Evolutionary conservation across 1,140 invertebrate genomes (phyloP).

Genomic region (Pogonomyrmex californicus): DNA sequence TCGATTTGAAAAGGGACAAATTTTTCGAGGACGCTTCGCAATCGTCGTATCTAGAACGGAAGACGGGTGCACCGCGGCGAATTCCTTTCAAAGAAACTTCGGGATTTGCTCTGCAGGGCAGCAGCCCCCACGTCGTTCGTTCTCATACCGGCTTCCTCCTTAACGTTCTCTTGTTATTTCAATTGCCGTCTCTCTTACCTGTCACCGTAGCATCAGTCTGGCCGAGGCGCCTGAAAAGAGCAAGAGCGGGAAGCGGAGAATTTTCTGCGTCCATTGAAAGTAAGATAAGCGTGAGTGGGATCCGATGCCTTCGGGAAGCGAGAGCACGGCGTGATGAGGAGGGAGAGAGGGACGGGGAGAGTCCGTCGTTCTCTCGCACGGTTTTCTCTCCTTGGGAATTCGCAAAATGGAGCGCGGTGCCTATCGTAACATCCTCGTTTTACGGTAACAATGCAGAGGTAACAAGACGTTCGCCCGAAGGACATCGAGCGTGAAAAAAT

Average conservation of each 20-base stretch:
- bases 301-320: slow-evolving; percentile 41
- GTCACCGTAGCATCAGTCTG: slow-evolving; percentile 71
- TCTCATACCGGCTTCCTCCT: slow-evolving; percentile 64
- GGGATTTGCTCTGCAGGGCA: slow-evolving; percentile 28
- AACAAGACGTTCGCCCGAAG: slow-evolving; percentile 68
- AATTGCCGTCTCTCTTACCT: slow-evolving; percentile 75
- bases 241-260: slow-evolving; percentile 59
- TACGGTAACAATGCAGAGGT: slow-evolving; percentile 69
- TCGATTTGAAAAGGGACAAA: slow-evolving; percentile 67
- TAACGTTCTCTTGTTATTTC: slow-evolving; percentile 73
- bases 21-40: slow-evolving; percentile 66
- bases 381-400: slow-evolving; percentile 44
- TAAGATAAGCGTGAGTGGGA: slow-evolving; percentile 72
- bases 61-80: slow-evolving; percentile 60
- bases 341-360: neutral
- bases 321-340: neutral
- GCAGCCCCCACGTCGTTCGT: neutral
- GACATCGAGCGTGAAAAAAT: slow-evolving; percentile 65
- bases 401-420: slow-evolving; percentile 59
- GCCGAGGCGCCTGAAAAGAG: slow-evolving; percentile 67
- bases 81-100: slow-evolving; percentile 71
- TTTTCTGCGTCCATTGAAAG: slow-evolving; percentile 69
- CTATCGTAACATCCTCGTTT: slow-evolving; percentile 76
- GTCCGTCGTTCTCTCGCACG: slow-evolving; percentile 13
- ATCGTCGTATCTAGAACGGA: slow-evolving; percentile 67